A percentile compares a stretch with the other conserved stretches of the same genome.
phyloP scores from a whole-genome alignment of 1,140 invertebrate species.

The Saccostrea cuccullata region DNA sequence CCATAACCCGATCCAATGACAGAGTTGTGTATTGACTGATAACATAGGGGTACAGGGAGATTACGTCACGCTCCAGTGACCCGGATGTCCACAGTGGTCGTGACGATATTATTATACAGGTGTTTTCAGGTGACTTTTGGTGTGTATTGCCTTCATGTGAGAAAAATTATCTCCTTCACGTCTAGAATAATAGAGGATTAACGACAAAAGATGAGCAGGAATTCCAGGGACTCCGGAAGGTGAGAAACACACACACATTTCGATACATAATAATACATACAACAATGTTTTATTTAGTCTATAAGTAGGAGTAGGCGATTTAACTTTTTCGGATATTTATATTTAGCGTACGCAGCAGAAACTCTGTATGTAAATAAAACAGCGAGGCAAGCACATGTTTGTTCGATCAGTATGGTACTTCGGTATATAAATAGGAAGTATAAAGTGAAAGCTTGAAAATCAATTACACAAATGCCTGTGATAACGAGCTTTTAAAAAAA shows the following conservation, averaged over 20 bases:
- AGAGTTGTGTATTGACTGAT: not conserved
- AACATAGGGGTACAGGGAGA: not conserved
- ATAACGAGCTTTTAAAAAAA: slow-evolving; percentile 1
- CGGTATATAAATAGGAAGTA: not conserved
- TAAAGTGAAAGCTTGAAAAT: slow-evolving; percentile 21
- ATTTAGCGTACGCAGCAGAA: not conserved
- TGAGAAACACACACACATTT: not conserved
- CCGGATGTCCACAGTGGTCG: slow-evolving; percentile 9
- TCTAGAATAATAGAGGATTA: not conserved
- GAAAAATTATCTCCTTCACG: not conserved
- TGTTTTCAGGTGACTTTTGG: not conserved
- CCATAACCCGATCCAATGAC: not conserved
- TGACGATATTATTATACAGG: not conserved
- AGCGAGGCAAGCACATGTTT: slow-evolving; percentile 11
- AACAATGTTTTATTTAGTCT: not conserved
- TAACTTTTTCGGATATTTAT: slow-evolving; percentile 15
- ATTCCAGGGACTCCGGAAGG: not conserved
- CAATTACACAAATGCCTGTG: slow-evolving; percentile 28
- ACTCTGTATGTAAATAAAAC: slow-evolving; percentile 16
- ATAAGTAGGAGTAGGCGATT: not conserved
- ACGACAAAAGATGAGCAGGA: not conserved
- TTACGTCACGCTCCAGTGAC: not conserved
- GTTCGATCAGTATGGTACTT: slow-evolving; percentile 2
- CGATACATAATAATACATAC: not conserved
- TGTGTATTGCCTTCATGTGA: slow-evolving; percentile 7